Conservation (phyloP, 2,797 vertebrate species). For the Eulemur mongoz region DNA sequence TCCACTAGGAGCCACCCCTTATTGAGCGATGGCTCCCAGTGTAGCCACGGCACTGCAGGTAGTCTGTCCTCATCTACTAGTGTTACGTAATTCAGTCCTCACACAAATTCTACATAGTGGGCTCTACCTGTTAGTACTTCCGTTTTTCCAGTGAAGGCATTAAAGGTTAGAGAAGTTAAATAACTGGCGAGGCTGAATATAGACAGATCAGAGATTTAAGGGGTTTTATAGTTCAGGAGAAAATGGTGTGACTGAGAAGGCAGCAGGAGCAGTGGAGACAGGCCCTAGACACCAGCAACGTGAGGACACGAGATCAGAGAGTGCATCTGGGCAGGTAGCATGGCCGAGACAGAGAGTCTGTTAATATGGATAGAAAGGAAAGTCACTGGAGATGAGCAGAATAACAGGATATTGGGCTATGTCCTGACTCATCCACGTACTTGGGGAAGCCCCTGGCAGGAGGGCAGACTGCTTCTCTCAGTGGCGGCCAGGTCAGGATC, state of each 20-base stretch:
- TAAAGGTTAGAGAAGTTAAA: not conserved
- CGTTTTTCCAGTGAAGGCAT: not conserved
- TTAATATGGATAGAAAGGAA: not conserved
- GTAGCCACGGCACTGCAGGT: not conserved
- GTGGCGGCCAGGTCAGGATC: not conserved
- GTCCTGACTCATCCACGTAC: not conserved
- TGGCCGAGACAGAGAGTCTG: not conserved
- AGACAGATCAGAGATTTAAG: not conserved
- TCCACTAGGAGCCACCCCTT: not conserved
- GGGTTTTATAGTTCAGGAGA: not conserved
- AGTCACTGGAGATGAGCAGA: not conserved
- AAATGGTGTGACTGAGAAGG: not conserved
- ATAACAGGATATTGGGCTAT: not conserved
- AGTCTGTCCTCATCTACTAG: not conserved
- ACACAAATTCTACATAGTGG: not conserved
- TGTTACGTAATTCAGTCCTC: not conserved
- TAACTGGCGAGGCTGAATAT: not conserved
- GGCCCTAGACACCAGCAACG: not conserved
- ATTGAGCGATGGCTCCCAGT: not conserved
- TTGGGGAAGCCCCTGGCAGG: not conserved
- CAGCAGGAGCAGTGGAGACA: not conserved
- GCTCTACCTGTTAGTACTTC: not conserved
- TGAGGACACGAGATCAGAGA: not conserved
- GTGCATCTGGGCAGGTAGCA: accelerated
- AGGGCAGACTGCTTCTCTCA: not conserved